A percentile compares a stretch with the other conserved stretches of the same genome.
These are phyloP conservation scores for Ammospiza maritima DNA, from an alignment of 2,797 vertebrate species.

Conservation along the genomic window DNA sequence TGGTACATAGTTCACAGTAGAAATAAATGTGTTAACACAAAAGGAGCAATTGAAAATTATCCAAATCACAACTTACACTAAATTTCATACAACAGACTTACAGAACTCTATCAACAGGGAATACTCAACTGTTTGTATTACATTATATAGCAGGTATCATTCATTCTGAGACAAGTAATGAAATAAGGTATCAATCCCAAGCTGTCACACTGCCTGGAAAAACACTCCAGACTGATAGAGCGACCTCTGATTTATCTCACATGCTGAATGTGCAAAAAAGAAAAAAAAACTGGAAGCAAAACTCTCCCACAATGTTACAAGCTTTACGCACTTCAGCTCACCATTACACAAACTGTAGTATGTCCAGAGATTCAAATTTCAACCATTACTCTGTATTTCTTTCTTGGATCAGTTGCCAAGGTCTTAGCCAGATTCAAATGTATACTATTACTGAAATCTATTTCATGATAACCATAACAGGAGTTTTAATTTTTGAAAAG, in stretches of 20 bases:
- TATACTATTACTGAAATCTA: not conserved
- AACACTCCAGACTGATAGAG: not conserved
- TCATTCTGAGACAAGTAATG: not conserved
- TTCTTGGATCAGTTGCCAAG: constrained; percentile 1
- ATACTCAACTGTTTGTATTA: not conserved
- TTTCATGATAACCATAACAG: constrained; percentile 50
- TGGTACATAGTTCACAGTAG: not conserved
- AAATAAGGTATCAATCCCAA: not conserved
- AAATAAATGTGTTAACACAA: not conserved
- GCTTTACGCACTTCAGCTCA: not conserved
- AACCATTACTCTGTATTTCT: not conserved
- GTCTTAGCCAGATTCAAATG: not conserved
- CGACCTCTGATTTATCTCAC: not conserved
- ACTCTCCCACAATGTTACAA: not conserved
- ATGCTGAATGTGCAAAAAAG: not conserved
- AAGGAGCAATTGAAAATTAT: not conserved
- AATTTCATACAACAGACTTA: not conserved
- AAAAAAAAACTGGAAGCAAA: not conserved
- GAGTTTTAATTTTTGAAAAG: not conserved
- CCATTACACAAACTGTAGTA: not conserved
- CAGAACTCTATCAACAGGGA: not conserved
- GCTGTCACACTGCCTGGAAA: not conserved
- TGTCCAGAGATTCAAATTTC: not conserved
- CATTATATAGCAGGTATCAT: not conserved
- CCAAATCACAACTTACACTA: not conserved